Conservation (phyloP, 2,113 vertebrate species). For the Turnix velox region DNA sequence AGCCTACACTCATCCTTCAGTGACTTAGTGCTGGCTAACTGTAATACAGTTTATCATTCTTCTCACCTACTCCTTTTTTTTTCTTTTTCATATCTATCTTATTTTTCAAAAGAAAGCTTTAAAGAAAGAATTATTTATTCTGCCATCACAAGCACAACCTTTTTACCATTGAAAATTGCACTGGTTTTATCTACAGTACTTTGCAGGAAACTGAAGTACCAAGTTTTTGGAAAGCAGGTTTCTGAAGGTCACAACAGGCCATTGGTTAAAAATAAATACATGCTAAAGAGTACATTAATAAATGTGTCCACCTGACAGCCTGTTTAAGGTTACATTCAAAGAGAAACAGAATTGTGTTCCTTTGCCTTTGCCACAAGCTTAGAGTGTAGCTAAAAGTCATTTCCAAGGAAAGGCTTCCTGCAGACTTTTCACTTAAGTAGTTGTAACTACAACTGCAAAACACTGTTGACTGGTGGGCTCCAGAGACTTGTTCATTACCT, state of each 20-base stretch:
- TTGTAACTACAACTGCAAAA: conserved; percentile 71
- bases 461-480: conserved; percentile 72
- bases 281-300: neutral
- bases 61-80: neutral
- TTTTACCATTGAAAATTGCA: neutral
- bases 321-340: neutral
- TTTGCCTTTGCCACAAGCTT: conserved; percentile 24
- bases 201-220: neutral
- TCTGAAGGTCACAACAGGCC: neutral
- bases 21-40: neutral
- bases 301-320: neutral
- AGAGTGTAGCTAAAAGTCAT: conserved; percentile 61
- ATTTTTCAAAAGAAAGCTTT: neutral
- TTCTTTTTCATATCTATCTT: neutral
- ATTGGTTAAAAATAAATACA: neutral
- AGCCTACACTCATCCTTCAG: neutral
- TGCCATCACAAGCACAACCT: neutral
- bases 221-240: neutral
- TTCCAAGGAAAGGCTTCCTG: conserved; percentile 51
- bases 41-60: neutral
- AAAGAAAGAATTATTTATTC: neutral
- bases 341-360: neutral
- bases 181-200: neutral
- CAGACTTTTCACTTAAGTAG: conserved; percentile 67
- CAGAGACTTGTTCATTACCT: conserved; percentile 92